A percentile compares a stretch with the other conserved stretches of the same genome.
Evolutionary conservation across 2,113 vertebrate species (phyloP).

Genomic region (Epinephelus moara): DNA sequence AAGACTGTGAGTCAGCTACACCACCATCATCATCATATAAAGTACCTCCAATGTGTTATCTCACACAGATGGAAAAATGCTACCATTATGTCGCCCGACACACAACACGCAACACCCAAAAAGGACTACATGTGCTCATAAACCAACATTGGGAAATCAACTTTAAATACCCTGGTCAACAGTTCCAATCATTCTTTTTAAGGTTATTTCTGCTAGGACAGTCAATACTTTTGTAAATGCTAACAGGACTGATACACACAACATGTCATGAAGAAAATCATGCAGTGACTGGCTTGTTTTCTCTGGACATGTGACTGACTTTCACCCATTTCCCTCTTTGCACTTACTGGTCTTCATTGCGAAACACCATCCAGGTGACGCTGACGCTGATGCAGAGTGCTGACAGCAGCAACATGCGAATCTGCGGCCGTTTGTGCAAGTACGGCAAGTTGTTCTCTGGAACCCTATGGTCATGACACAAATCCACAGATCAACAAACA

Average conservation of each 20-base stretch:
- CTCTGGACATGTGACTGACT: not conserved
- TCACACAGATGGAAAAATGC: not conserved
- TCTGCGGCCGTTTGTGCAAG: slow-evolving; percentile 92
- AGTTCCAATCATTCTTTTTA: too few relatives aligned
- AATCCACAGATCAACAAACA: not conserved
- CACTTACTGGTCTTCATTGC: slow-evolving; percentile 96
- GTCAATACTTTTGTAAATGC: not conserved
- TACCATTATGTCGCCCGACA: slow-evolving; percentile 1
- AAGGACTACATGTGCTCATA: not conserved
- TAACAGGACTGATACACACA: not conserved
- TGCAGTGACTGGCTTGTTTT: not conserved
- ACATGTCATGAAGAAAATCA: not conserved
- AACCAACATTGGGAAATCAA: too few relatives aligned
- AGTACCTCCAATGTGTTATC: not conserved
- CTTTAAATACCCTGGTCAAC: not conserved
- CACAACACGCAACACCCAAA: not conserved
- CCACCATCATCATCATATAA: not conserved
- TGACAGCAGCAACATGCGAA: slow-evolving; percentile 90
- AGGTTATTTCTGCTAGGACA: not conserved
- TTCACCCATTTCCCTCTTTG: not conserved
- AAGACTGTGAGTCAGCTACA: slow-evolving; percentile 26
- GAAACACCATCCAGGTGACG: slow-evolving; percentile 92
- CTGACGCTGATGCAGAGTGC: slow-evolving; percentile 88
- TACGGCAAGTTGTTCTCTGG: slow-evolving; percentile 94
- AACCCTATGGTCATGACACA: slow-evolving; percentile 75